Percentiles rank a stretch among this genome's conserved stretches.
Conservation (phyloP, 2,888 invertebrate genomes). For the Strigamia maritima region DNA sequence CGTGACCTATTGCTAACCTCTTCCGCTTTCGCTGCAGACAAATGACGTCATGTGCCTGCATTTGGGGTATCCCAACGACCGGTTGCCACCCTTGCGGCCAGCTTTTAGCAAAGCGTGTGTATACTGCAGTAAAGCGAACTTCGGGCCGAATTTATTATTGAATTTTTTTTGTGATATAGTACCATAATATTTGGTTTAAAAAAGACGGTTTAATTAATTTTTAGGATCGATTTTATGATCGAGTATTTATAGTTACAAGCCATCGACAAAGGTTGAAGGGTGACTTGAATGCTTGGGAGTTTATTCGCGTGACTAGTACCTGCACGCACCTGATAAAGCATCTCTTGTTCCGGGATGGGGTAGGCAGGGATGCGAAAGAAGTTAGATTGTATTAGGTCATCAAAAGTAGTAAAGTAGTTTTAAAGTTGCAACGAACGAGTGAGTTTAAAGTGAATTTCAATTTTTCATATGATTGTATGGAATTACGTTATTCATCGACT, state of each 20-base stretch:
- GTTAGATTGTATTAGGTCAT: neutral
- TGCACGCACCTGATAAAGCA: conserved; percentile 23
- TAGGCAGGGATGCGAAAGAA: neutral
- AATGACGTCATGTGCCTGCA: conserved; percentile 32
- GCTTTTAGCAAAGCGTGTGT: neutral
- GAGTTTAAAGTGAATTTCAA: neutral
- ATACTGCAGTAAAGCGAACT: neutral
- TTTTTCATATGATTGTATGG: no score
- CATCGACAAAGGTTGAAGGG: conserved; percentile 22
- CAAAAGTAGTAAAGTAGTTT: conserved; percentile 8
- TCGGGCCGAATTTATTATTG: neutral
- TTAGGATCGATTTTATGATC: neutral
- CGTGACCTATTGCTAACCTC: neutral
- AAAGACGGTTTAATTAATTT: neutral
- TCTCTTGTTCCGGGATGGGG: conserved; percentile 10
- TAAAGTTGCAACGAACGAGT: neutral
- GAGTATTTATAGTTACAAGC: conserved; percentile 5
- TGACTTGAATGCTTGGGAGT: neutral
- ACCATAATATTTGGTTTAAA: neutral
- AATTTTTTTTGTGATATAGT: neutral
- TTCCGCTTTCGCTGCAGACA: conserved; percentile 24
- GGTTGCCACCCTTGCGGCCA: neutral
- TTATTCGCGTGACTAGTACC: conserved; percentile 23
- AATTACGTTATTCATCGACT: no score
- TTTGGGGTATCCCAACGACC: conserved; percentile 22